These are phyloP conservation scores for Tychaedon coryphoeus DNA, from an alignment of 2,113 vertebrate genomes.

Conservation along the genomic window DNA sequence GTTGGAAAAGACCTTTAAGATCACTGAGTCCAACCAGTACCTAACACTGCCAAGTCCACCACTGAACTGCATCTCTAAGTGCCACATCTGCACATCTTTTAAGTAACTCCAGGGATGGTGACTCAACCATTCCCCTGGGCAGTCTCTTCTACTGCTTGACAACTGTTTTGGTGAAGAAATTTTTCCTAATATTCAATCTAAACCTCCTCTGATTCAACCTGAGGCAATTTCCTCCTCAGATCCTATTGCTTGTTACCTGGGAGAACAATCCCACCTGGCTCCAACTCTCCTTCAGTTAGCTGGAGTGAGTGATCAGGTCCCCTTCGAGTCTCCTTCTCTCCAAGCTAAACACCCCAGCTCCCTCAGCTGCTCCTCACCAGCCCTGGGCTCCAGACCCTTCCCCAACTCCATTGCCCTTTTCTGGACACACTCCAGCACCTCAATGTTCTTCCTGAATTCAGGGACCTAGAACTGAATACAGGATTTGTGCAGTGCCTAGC, in stretches of 20 bases:
- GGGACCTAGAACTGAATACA: background rate
- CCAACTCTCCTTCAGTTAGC: background rate
- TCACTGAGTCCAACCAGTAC: background rate
- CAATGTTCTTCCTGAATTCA: background rate
- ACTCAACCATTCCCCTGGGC: background rate
- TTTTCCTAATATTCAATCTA: background rate
- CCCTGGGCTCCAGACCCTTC: background rate
- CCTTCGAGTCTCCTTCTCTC: background rate
- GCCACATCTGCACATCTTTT: background rate
- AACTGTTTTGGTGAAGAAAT: background rate
- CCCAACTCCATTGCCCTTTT: fast-evolving
- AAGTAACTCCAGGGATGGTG: background rate
- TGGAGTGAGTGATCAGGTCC: background rate
- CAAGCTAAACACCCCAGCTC: background rate
- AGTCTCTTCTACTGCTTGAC: background rate
- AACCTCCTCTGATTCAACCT: background rate
- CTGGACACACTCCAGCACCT: background rate
- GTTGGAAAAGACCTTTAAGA: background rate
- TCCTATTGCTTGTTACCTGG: background rate
- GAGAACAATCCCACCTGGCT: background rate
- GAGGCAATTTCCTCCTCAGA: background rate
- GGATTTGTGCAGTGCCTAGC: background rate
- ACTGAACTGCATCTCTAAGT: background rate
- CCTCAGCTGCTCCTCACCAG: background rate
- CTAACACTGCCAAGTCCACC: background rate